Evolutionary conservation across 2,888 invertebrate genomes (phyloP), one percentile per base, ranked within the genome.

Genomic region (Lithosia quadra): DNA sequence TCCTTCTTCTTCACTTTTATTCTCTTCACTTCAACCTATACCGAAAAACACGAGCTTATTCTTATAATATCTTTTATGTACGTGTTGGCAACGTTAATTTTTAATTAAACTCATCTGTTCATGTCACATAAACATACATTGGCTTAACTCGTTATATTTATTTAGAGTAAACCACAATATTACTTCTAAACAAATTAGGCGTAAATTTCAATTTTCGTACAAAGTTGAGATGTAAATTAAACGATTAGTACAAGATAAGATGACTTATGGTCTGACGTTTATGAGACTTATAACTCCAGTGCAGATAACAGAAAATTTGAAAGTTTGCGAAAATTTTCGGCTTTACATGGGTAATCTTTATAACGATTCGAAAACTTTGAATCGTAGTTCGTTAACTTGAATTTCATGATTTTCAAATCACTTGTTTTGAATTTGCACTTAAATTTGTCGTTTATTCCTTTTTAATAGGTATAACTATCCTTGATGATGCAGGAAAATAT

Each of bases 141-240:
- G n/a, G 7, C 8, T 9, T 34, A 10, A 34, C 34, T 49, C 15
- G 9, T 10, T 15, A 58, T 10, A 15, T 24, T 28, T 15, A 53
- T 57, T 57, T 59, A 24, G 28, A 39, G 4, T 55, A 69, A 39
- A 15, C 22, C 33, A 58, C 24, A 18, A 57, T n/a, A 22, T n/a
- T 64, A 2, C 18, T 60, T 49, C 22, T 21, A 64, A 39, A 9
- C n/a, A 49, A 64, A 68, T 43, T 63, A 0, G 24, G 18, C 59
- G 13, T 9, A 0, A 55, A 62, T 79, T 71, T 39, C 62, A 71
- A 65, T 67, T 28, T 53, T 18, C 22, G 10, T 34, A 15, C 55
- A 59, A 83, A 83, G 68, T 84, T 81, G 59, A 34, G 10, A 61
- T 73, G 75, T 83, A 83, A 84, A 81, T 84, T 82, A 73, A 34